Conservation (phyloP, 2,113 vertebrate genomes). For the Paradoxurus hermaphroditus region DNA sequence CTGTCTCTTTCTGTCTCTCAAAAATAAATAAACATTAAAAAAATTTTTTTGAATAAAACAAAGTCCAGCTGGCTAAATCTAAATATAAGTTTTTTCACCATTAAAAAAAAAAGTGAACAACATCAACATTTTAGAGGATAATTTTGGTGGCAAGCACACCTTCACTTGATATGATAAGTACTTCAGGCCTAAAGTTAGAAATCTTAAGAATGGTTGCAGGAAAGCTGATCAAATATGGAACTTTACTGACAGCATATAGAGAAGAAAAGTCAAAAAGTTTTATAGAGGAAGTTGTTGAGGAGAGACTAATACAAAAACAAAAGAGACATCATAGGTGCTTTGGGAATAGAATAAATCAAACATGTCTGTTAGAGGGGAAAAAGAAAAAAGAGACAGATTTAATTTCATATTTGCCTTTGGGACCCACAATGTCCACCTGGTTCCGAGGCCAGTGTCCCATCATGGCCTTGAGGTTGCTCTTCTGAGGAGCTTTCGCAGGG, state of each 20-base stretch:
- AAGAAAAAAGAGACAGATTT: background rate
- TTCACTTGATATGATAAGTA: background rate
- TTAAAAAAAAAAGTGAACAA: background rate
- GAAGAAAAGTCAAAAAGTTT: background rate
- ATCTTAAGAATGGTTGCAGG: background rate
- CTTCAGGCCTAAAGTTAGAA: background rate
- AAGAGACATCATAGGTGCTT: background rate
- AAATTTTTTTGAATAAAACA: no score
- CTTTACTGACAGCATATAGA: background rate
- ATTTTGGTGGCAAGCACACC: background rate
- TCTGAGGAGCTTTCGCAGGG: background rate
- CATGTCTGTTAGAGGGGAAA: no score
- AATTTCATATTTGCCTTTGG: background rate
- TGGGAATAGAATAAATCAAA: background rate
- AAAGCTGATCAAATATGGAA: background rate
- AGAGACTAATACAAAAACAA: background rate
- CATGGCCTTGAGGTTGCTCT: background rate
- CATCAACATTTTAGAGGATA: background rate
- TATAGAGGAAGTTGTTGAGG: background rate
- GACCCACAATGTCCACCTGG: fast-evolving
- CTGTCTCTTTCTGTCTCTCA: no score
- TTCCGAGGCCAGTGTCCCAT: background rate
- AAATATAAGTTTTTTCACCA: no score
- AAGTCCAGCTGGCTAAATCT: no score
- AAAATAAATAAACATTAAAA: no score